Conservation (phyloP, 2,113 vertebrate genomes). For the Dasyornis broadbenti region DNA sequence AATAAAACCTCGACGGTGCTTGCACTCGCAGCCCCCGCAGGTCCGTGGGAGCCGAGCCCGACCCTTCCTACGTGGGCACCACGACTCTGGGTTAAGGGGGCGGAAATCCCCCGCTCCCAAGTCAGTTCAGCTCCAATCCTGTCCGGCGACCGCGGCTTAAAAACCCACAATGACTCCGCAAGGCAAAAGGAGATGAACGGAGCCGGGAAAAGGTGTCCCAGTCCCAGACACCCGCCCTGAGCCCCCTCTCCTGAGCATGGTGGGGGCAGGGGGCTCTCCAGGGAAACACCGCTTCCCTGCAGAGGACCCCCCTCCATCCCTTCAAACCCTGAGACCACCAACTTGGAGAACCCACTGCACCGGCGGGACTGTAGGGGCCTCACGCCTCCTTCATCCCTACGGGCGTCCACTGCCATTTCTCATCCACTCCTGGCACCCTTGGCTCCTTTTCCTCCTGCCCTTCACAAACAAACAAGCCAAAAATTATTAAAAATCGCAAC, state of each 20-base stretch:
- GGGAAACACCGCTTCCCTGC: background rate
- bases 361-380: background rate
- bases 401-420: background rate
- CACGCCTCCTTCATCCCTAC: background rate
- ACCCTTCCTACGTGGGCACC: background rate
- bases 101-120: background rate
- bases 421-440: background rate
- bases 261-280: background rate
- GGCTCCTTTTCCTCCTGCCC: background rate
- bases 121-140: background rate
- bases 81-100: background rate
- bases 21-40: background rate
- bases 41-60: background rate
- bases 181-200: background rate
- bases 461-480: background rate
- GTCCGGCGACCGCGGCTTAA: background rate
- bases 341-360: slow-evolving; percentile 16
- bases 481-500: background rate
- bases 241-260: background rate
- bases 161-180: background rate
- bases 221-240: background rate
- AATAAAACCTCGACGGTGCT: background rate
- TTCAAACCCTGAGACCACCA: slow-evolving; percentile 39
- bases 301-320: background rate
- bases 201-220: background rate